Evolutionary conservation across 64 coral and sea anemone species (phyloP), one percentile per base, ranked within the genome.

Genomic region (Stylophora pistillata): DNA sequence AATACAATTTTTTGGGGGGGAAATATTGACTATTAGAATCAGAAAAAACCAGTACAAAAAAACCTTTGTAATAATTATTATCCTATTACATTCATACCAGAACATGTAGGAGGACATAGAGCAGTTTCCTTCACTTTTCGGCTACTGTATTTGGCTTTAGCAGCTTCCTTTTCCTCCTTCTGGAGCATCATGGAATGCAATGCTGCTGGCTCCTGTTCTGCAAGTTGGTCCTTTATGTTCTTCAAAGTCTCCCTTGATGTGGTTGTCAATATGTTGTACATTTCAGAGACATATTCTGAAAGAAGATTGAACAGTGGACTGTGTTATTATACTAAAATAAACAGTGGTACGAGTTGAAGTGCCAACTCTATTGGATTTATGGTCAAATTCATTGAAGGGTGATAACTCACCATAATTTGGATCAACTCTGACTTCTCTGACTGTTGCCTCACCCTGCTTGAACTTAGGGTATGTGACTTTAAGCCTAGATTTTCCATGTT

Each of bases 51-150:
- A n/a, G n/a, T n/a, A n/a, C n/a, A n/a, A n/a, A n/a, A n/a, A n/a
- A n/a, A n/a, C n/a, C n/a, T n/a, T n/a, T n/a, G n/a, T n/a, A n/a
- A n/a, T n/a, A n/a, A n/a, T n/a, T n/a, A n/a, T n/a, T n/a, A n/a
- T n/a, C n/a, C n/a, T n/a, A n/a, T n/a, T n/a, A n/a, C n/a, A n/a
- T n/a, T n/a, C n/a, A 30, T 21, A 86, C 83, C 83, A 69, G 83
- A 52, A 27, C 83, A 86, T 3, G 83, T 86, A 13, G 83, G 83
- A 53, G 83, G 83, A 55, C 83, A 86, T 25, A 85, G 34, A 17
- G 41, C 58, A n/a, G 83, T 86, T 54, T 68, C 62, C 17, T 52
- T 72, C 41, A 55, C 83, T 47, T 74, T 74, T 9, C 72, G 4
- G 31, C 52, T 4, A 16, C 13, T 74, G 32, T 74, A 74, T 41